Base-by-base conservation (phyloP, 2,113 vertebrate genomes). In the Isurus oxyrinchus region DNA sequence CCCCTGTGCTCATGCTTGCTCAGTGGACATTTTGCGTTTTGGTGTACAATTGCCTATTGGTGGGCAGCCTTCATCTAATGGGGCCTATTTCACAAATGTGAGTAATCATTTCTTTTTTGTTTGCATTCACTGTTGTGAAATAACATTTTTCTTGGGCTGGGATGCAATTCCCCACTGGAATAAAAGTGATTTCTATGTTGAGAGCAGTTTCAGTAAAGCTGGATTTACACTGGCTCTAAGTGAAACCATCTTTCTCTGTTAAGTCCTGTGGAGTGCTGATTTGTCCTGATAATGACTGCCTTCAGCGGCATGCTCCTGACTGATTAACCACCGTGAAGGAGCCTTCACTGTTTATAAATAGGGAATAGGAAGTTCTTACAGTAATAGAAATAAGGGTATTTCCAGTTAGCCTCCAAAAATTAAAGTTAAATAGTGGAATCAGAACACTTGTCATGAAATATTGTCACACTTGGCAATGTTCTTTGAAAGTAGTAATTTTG, bases 231-330 rank as follows among this genome's bases (percentile, higher is more conserved):
- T 94, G 91, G 91, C 61, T 66, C 91, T 66, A 94, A 94, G 59
- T 94, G 91, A 94, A 94, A 94, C 91, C 57, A 94, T 94, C 55
- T 94, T 94, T 94, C 91, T 94, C 59, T 66, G 91, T 94, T 94
- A 94, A 94, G 91, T 94, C 61, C 31, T n/a, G 91, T 66, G 21
- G n/a, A 94, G 91, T 94, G 91, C 91, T 94, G 91, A 94, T 66
- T 94, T 66, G 91, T 94, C 61, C 59, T 40, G 61, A 61, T 94
- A 66, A 94, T 94, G 53, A 94, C 59, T 94, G 35, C 91, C 31
- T 66, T 94, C 57, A 94, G 91, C 61, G n/a, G n/a, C 31, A 23
- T 66, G 91, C n/a, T 61, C 44, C 59, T 94, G 91, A 94, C 91
- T 94, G 91, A 94, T 94, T 94, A 94, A 94, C 91, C n/a, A 66